Conservation (phyloP, 2,797 vertebrate genomes). For the Anableps anableps region DNA sequence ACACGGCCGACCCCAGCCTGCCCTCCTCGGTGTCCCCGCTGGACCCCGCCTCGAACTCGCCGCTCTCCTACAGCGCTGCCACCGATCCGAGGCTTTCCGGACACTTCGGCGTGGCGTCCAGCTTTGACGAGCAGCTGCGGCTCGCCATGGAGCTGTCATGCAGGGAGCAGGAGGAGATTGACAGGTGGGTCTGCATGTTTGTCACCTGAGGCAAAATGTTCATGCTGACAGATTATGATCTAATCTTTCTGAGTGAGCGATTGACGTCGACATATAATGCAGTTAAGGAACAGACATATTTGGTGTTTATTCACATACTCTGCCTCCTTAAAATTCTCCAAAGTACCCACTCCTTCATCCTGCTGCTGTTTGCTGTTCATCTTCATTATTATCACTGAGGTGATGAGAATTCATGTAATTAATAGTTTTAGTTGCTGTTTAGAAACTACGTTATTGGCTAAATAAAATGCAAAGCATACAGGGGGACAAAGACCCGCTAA, state of each 20-base stretch:
- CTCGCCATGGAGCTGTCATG: constrained; percentile 93
- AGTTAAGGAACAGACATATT: neutral
- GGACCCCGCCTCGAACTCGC: constrained; percentile 69
- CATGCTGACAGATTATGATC: neutral
- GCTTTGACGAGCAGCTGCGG: constrained; percentile 92
- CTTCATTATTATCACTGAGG: neutral
- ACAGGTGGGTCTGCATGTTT: constrained; percentile 71
- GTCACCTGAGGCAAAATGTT: neutral
- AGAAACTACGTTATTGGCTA: neutral
- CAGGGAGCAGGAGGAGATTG: constrained; percentile 88
- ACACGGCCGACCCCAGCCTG: constrained; percentile 58
- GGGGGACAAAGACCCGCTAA: neutral
- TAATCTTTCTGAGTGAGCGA: constrained; percentile 11
- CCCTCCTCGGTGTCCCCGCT: constrained; percentile 66
- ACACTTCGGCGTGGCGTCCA: constrained; percentile 69
- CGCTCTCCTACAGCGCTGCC: constrained; percentile 73
- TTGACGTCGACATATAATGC: neutral
- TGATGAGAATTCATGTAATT: neutral
- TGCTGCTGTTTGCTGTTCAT: neutral
- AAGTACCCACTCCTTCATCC: neutral
- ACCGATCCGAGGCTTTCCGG: constrained; percentile 66
- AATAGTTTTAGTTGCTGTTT: neutral
- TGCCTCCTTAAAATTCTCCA: neutral
- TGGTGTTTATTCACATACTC: neutral
- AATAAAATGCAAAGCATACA: neutral